phyloP scores from a whole-genome alignment of 2,797 vertebrate species.

The Carcharodon carcharias region DNA sequence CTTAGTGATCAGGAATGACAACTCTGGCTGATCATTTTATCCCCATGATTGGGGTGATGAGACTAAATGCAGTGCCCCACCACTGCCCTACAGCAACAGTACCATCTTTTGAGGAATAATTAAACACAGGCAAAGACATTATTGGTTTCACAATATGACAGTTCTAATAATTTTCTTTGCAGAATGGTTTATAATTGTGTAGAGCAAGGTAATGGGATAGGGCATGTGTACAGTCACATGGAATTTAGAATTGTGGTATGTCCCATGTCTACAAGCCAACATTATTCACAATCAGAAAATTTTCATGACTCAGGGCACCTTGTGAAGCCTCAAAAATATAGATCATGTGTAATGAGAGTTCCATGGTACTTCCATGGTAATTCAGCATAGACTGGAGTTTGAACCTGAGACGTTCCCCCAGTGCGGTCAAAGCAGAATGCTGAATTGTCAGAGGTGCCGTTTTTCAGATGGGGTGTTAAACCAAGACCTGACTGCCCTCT shows the following conservation, averaged over 20 bases:
- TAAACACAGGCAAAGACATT: neutral
- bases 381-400: neutral
- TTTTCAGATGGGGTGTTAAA: too few species aligned
- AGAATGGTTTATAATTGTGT: neutral
- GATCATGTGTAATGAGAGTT: neutral
- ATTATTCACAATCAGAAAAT: neutral
- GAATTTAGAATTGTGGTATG: neutral
- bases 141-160: neutral
- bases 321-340: neutral
- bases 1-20: neutral
- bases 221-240: neutral
- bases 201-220: neutral
- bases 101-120: neutral
- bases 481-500: too few species aligned
- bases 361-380: neutral
- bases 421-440: too few species aligned
- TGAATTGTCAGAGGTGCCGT: neutral
- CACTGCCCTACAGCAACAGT: neutral
- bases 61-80: neutral
- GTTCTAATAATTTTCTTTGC: neutral
- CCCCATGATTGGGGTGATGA: neutral
- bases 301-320: neutral
- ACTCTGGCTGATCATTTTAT: neutral
- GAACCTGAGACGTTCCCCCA: neutral
- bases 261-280: neutral